Conservation (phyloP, 2,797 vertebrate species). For the Falco naumanni region DNA sequence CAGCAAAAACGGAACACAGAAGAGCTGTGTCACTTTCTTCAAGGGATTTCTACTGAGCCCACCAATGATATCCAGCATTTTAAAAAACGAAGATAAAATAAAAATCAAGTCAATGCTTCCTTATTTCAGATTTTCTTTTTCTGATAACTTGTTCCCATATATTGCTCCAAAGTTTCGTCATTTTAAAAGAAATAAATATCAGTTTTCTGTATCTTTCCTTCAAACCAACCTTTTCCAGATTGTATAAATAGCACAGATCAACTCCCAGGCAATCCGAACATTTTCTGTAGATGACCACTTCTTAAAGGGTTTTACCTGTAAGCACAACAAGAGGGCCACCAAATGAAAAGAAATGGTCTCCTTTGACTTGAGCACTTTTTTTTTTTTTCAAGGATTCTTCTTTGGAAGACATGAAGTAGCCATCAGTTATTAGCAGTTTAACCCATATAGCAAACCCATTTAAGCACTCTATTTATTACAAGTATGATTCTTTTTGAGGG, state of each 20-base stretch:
- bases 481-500: background rate
- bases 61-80: background rate
- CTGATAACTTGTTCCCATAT: background rate
- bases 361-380: background rate
- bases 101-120: background rate
- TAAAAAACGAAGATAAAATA: background rate
- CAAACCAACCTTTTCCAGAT: background rate
- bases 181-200: background rate
- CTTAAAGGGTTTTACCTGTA: background rate
- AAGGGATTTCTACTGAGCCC: background rate
- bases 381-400: background rate
- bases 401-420: background rate
- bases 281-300: background rate
- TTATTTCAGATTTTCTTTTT: background rate
- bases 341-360: background rate
- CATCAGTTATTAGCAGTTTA: background rate
- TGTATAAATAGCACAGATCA: background rate
- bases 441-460: background rate
- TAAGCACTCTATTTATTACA: background rate
- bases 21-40: background rate
- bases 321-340: background rate
- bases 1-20: background rate
- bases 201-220: background rate
- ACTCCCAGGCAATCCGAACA: background rate
- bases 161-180: background rate